Conservation (phyloP, 2,888 invertebrate genomes). For the Lasioglossum leucozonium region DNA sequence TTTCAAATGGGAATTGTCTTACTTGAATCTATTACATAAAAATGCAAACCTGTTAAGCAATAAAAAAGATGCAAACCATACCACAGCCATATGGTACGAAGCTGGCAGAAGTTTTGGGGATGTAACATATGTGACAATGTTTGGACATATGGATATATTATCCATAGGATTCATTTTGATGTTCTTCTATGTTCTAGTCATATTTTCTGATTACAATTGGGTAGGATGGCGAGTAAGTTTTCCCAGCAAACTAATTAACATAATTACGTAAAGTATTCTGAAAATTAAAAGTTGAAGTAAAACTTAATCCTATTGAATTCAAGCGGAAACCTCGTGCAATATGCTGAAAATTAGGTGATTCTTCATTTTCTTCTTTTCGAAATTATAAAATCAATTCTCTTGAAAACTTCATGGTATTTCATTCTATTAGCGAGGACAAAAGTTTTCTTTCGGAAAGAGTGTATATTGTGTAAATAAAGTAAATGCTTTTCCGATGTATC, state of each 20-base stretch:
- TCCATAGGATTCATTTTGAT: constrained; percentile 89
- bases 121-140: constrained; percentile 89
- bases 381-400: not conserved
- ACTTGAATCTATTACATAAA: constrained; percentile 70
- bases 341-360: not conserved
- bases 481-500: not conserved
- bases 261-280: not conserved
- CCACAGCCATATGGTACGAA: constrained; percentile 76
- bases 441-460: not conserved
- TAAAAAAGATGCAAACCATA: constrained; percentile 45
- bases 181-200: constrained; percentile 90
- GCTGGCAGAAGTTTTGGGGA: constrained; percentile 89
- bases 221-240: constrained; percentile 89
- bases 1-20: constrained; percentile 78
- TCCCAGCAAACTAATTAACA: not conserved
- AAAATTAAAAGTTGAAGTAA: too few relatives aligned
- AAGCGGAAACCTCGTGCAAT: not conserved
- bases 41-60: constrained; percentile 65
- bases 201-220: constrained; percentile 91
- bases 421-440: not conserved
- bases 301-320: not conserved
- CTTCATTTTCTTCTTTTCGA: too few relatives aligned
- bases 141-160: constrained; percentile 90
- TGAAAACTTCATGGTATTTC: not conserved
- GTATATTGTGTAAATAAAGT: not conserved